These are phyloP conservation scores for Himalopsyche japonica DNA, from an alignment of 2,888 invertebrate genomes.

Conservation along the genomic window DNA sequence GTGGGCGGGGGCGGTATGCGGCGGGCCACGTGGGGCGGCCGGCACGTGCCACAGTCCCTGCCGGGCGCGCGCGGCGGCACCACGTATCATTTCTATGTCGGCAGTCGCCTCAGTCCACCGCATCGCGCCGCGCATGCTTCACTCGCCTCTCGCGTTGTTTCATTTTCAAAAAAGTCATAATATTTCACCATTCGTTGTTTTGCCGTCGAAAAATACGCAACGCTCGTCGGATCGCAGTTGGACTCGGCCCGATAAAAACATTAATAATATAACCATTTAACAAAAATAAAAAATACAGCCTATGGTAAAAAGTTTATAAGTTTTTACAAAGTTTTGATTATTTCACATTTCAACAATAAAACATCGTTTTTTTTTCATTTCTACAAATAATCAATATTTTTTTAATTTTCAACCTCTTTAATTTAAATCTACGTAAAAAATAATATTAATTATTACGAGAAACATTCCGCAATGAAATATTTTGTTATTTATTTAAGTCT, in stretches of 20 bases:
- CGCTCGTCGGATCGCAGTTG: not conserved
- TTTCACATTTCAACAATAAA: not conserved
- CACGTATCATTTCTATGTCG: not conserved
- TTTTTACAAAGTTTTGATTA: not conserved
- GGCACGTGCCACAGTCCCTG: constrained; percentile 17
- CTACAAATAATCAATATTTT: too few species aligned
- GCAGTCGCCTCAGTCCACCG: not conserved
- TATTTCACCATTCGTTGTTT: not conserved
- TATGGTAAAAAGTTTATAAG: not conserved
- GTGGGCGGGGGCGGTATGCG: constrained; percentile 3
- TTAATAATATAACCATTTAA: not conserved
- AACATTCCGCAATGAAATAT: too few species aligned
- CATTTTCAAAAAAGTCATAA: not conserved
- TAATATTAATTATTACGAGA: too few species aligned
- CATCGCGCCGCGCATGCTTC: not conserved
- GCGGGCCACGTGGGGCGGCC: constrained; percentile 15
- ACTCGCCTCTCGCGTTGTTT: not conserved
- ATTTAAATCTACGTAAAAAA: too few species aligned
- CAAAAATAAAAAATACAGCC: not conserved
- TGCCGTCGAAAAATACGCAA: not conserved
- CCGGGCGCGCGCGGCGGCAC: constrained; percentile 6
- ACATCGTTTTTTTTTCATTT: not conserved
- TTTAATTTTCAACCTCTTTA: too few species aligned
- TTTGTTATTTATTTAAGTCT: too few species aligned
- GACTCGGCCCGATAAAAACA: not conserved